Evolutionary conservation across 2,113 vertebrate species (phyloP).

Genomic region (Antidorcas marsupialis): DNA sequence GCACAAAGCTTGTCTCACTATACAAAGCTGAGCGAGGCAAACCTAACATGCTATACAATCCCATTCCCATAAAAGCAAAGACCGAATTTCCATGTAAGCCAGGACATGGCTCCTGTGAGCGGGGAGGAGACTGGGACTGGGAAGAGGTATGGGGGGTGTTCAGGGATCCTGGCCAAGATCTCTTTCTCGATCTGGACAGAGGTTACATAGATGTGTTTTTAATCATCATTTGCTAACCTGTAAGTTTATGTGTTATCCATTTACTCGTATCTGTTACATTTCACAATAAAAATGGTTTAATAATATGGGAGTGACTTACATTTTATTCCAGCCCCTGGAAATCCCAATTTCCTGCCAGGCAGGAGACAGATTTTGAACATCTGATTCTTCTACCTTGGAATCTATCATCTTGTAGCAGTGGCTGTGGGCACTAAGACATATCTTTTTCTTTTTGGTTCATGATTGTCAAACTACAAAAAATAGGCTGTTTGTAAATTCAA

Average conservation of each 20-base stretch:
- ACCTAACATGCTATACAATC: fast-evolving
- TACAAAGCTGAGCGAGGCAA: too few species aligned
- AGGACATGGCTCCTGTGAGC: not conserved
- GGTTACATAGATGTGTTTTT: not conserved
- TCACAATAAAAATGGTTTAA: not conserved
- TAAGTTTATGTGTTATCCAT: not conserved
- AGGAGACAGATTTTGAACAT: not conserved
- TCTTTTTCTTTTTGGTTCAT: not conserved
- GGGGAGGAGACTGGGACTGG: fast-evolving
- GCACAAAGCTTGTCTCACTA: not conserved
- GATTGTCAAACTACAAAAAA: not conserved
- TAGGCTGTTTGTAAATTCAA: not conserved
- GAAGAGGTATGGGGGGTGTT: not conserved
- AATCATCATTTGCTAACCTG: not conserved
- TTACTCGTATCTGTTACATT: not conserved
- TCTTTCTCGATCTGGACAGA: not conserved
- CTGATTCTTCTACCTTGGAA: not conserved
- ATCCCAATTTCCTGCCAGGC: not conserved
- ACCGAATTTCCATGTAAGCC: not conserved
- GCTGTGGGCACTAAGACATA: not conserved
- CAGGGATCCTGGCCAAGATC: not conserved
- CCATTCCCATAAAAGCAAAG: not conserved
- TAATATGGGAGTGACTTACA: not conserved
- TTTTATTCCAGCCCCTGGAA: not conserved
- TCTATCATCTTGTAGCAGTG: fast-evolving